phyloP scores from a whole-genome alignment of 2,113 vertebrate species.

The Verasper variegatus region DNA sequence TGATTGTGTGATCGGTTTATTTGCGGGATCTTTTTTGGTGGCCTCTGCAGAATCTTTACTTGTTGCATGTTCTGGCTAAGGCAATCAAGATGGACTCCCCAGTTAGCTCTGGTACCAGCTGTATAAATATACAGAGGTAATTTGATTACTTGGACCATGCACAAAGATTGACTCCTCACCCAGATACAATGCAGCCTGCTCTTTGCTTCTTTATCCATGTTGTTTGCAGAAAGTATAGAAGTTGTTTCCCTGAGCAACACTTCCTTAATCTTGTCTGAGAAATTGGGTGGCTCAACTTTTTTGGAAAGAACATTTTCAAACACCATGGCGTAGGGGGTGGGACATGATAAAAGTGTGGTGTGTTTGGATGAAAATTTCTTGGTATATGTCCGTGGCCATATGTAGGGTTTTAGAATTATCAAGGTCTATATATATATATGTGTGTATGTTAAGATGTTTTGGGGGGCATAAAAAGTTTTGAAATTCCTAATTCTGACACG shows the following conservation, averaged over 20 bases:
- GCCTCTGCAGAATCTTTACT: not conserved
- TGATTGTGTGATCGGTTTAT: not conserved
- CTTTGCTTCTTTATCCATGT: not conserved
- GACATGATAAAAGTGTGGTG: too few relatives aligned
- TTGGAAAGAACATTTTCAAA: too few relatives aligned
- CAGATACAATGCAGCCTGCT: not conserved
- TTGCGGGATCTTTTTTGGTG: not conserved
- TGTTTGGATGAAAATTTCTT: too few relatives aligned
- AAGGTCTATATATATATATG: too few relatives aligned
- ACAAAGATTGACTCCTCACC: not conserved
- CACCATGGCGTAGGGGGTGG: too few relatives aligned
- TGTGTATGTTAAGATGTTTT: too few relatives aligned
- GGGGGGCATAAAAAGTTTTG: too few relatives aligned
- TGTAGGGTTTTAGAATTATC: too few relatives aligned
- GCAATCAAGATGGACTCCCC: not conserved
- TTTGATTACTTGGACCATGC: constrained; percentile 8
- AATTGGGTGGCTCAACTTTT: too few relatives aligned
- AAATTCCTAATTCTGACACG: too few relatives aligned
- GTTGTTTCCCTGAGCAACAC: not conserved
- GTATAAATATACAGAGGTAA: not conserved
- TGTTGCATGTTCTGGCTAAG: not conserved
- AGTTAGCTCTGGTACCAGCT: not conserved
- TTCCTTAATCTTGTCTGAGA: not conserved
- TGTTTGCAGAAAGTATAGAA: not conserved
- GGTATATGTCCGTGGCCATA: too few relatives aligned